Base-by-base conservation (phyloP, 2,113 vertebrate species). In the Saguinus imperator region DNA sequence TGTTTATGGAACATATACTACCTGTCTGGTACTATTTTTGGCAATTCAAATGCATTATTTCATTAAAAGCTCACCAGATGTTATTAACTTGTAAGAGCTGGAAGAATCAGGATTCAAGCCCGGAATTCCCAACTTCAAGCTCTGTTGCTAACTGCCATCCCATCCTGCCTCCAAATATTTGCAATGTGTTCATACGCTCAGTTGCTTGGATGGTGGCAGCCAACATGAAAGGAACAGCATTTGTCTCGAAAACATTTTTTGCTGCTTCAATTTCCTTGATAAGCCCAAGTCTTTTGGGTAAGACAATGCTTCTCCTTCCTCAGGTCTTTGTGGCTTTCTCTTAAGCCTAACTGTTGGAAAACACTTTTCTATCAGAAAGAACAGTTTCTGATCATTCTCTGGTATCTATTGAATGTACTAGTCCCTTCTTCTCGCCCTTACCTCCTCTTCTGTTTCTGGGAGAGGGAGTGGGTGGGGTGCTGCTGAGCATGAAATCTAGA, bases 311-410 rank as follows among this genome's bases (percentile, higher is more conserved):
- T 58, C 14, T 55, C n/a, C 89, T 84, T 84, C 32, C 73, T 87
- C 48, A 45, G 81, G 13, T 88, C 8, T 57, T 37, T 81, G 27
- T 75, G 77, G 68, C 1, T 70, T 52, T 70, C n/a, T 76, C 40
- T 93, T 37, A 87, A 97, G 13, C 4, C n/a, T 55, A 80, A 43
- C 18, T 68, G 35, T 86, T 94, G 37, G 45, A 91, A 86, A 68
- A 25, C 61, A 50, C 21, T 40, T 90, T 95, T 77, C 57, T 20
- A 57, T n/a, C 14, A 13, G n/a, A 40, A 72, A 27, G 68, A 50
- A 48, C 35, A 11, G 4, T 61, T 45, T 32, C 76, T 93, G 61
- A 87, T 32, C 40, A 35, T 29, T 43, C 27, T 80, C 17, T 68
- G 81, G 27, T 14, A 16, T 35, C 48, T 55, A n/a, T 11, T 0